Base-by-base conservation (phyloP, 2,888 invertebrate species). In the Dryomyza anilis region DNA sequence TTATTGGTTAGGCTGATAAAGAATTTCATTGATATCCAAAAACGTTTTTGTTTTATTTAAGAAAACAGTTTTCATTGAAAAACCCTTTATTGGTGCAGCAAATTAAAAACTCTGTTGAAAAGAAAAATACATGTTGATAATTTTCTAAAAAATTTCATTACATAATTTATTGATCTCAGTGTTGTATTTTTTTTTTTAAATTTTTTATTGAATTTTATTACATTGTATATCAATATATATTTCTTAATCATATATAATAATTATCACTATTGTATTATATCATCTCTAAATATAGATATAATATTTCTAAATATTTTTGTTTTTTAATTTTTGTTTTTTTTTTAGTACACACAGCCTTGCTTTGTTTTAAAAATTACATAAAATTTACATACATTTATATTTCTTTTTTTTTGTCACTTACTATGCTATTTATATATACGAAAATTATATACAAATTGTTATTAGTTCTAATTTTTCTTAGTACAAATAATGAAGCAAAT, bases 311-410 rank as follows among this genome's bases (percentile, higher is more conserved):
- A 52, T 55, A 64, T 48, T 57, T 50, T 58, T 43, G 52, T 21
- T 48, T 29, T 57, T 27, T 65, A 52, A 58, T 45, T 60, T 46
- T n/a, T 16, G 19, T 33, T 61, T 10, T 64, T 70, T 74, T 76
- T 65, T 77, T 74, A 78, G 78, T 80, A 80, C 74, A 79, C 79
- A 79, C 79, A 79, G 79, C 79, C 79, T 80, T 81, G 79, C 79
- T 79, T 79, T 79, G 79, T 77, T 78, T 79, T 72, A 73, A 70
- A 77, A 75, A 77, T 75, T 79, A 79, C 81, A 79, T 73, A 76
- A 71, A 78, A 48, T 58, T 55, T 52, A 64, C 69, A 72, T 23
- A 45, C 39, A 52, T 46, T 45, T 10, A 55, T 55, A 57, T 25
- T 21, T 45, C 10, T 57, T 25, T 14, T 23, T 39, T 43, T 27